Base-by-base conservation (phyloP, 2,888 invertebrate genomes). In the Mimas tiliae region DNA sequence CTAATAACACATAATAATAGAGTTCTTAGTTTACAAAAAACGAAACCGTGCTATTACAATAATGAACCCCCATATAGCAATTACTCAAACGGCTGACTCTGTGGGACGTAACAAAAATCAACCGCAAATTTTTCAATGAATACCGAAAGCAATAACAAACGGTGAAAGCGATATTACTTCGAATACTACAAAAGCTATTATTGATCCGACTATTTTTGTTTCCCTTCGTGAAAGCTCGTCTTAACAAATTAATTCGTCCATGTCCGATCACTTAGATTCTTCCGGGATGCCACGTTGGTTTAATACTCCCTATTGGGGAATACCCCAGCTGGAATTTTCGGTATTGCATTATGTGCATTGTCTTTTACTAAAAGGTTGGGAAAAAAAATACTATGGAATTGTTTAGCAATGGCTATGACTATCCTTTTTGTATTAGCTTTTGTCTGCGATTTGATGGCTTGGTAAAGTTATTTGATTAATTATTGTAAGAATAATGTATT, bases 331-430 rank as follows among this genome's bases (percentile, higher is more conserved):
- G 88, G 88, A 88, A 88, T 90, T 89, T 89, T 88, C 80, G 89
- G 90, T 81, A 87, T 89, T 89, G 86, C 87, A 90, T 90, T 90
- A 90, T 88, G 80, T 85, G 87, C 85, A 87, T 89, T 90, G 89
- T 90, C 78, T 82, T 80, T 71, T 85, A 89, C 88, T 87, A 84
- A 86, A 86, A 82, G 83, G 84, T 85, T 83, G 81, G 82, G 84
- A 86, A 85, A 88, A 87, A 63, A 86, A 83, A 83, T 86, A 82
- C 85, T 88, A 14, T 19, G 1, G 34, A 45, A 33, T 38, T 47
- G 47, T 33, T 64, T 16, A 19, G 55, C 48, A 65, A 65, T 65
- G 42, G 14, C 21, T 50, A 65, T 65, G 48, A 58, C 19, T 65
- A 38, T 58, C 77, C 80, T 69, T 76, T 75, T 82, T 84, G 86